Evolutionary conservation across 2,888 invertebrate species (phyloP), one percentile per base, ranked within the genome.

Genomic region (Blera fallax): DNA sequence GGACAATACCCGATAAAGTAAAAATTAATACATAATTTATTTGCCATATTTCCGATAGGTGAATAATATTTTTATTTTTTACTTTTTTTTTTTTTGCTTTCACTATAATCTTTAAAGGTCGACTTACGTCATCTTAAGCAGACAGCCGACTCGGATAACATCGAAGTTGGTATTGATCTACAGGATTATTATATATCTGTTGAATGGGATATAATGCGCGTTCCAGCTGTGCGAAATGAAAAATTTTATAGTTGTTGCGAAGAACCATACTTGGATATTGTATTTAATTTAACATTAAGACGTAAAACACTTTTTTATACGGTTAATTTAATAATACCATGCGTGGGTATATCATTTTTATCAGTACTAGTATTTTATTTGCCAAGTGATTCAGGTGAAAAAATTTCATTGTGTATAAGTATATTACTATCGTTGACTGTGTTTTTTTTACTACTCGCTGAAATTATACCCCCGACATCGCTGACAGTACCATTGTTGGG

Each of bases 251-350:
- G 97, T 90, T 99, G 99, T 93, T 99, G 99, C 93, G 97, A 97
- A 92, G 97, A 98, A 92, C 98, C 98, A 81, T 99, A 97, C 91
- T 96, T 97, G 74, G 99, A 99, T 93, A 98, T 99, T 90, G 98
- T 98, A 89, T 99, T 99, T 94, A 98, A 99, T 93, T 96, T 99
- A 90, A 98, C 98, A 87, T 94, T 98, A 83, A 94, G 98, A 89
- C 94, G 98, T 89, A 98, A 98, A 93, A 98, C 99, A 40, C 95
- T 99, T 87, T 99, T 99, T 94, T 99, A 99, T 94, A 98, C 98
- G 67, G 97, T 99, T 90, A 99, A 99, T 92, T 94, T 99, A 88
- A 98, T 99, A 90, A 98, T 98, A 90, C 99, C 98, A 72, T 99
- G 98, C 92, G 97, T 99, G 87, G 98, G 98, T 88, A 98, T 99